Evolutionary conservation across 2,113 vertebrate genomes (phyloP).

Genomic region (Daboia siamensis): DNA sequence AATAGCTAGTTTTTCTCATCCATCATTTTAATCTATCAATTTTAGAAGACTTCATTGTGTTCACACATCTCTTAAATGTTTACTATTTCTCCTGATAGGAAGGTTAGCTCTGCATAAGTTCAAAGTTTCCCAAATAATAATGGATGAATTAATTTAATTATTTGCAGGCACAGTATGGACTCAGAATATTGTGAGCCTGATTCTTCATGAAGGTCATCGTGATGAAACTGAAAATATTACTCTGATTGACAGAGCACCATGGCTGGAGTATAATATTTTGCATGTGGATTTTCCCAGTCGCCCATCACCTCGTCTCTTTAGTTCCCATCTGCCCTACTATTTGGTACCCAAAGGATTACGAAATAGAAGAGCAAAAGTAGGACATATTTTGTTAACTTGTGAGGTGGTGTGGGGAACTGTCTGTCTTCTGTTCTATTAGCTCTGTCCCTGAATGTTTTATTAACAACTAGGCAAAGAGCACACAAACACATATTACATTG

Average conservation of each 20-base stretch:
- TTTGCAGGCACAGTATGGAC: background rate
- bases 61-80: background rate
- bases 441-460: background rate
- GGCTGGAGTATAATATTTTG: background rate
- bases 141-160: background rate
- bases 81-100: background rate
- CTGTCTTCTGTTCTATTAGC: too few relatives aligned
- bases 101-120: background rate
- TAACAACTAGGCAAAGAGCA: background rate
- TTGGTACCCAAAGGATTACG: conserved; percentile 57
- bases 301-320: conserved; percentile 49
- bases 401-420: background rate
- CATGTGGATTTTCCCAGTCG: background rate
- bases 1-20: background rate
- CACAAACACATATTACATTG: background rate
- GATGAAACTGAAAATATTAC: background rate
- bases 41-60: background rate
- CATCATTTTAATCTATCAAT: background rate
- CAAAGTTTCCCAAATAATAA: background rate
- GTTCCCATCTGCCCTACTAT: conserved; percentile 59
- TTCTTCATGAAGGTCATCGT: background rate
- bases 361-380: conserved; percentile 55
- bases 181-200: background rate
- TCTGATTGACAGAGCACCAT: background rate
- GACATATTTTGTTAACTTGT: background rate